Evolutionary conservation across 2,113 vertebrate species (phyloP), one percentile per base, ranked within the genome.

Genomic region (Percopsis transmontana): DNA sequence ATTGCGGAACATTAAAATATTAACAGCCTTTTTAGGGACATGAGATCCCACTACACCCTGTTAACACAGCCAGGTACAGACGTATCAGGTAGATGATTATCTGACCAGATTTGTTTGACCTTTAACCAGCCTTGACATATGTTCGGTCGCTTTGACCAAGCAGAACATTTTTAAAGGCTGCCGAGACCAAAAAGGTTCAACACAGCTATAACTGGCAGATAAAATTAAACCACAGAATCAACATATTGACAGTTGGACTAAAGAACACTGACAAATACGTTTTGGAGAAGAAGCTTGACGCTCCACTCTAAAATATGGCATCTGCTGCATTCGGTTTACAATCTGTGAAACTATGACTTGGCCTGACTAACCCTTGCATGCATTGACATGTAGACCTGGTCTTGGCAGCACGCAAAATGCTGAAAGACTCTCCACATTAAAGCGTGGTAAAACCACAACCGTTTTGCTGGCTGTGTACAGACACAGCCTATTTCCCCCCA

Each of bases 81-180:
- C 54, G 61, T 80, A 76, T 70, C 42, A 77, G 84, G 86, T 77
- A 76, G 86, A 87, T 86, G 76, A 82, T 76, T 72, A 82, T 87
- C 83, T 84, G 88, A 82, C 82, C 80, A 65, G 67, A 23, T 75
- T 76, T 70, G 76, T 82, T 80, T 90, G 84, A 87, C 85, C 88
- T 80, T 75, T 77, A 83, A 84, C 88, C 82, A 84, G 83, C 82
- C 82, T 82, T 85, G 80, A 86, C 86, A 72, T 80, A 70, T 41
- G 79, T 86, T 79, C 51, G 80, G 80, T 76, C 81, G 59, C 71
- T 76, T 68, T 19, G 65, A 55, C 57, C 33, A 40, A 58, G 68
- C 62, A 57, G 42, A 21, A 33, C 38, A 42, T 2, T 40, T 77
- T 73, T 66, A 62, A 80, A 74, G 0, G 60, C 66, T 62, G 64